Conservation (phyloP, 2,888 invertebrate species). For the Dryomyza anilis region DNA sequence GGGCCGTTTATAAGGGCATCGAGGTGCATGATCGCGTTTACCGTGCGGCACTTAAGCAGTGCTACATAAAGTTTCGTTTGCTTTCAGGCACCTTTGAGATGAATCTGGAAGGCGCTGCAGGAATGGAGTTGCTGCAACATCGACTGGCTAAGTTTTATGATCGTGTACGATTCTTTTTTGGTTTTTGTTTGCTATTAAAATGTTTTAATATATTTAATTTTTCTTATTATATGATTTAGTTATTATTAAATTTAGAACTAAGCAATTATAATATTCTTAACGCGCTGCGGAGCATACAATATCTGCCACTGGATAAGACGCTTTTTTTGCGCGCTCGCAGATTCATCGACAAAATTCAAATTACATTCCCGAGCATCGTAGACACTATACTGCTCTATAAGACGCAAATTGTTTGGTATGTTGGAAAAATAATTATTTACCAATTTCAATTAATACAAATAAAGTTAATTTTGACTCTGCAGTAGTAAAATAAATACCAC, state of each 20-base stretch:
- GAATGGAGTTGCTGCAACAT: slow-evolving; percentile 63
- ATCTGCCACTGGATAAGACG: slow-evolving; percentile 86
- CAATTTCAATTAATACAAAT: neutral
- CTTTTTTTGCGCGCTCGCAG: slow-evolving; percentile 89
- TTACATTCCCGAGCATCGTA: slow-evolving; percentile 76
- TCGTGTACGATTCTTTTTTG: slow-evolving; percentile 69
- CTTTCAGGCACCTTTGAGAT: slow-evolving; percentile 79
- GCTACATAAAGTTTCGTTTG: slow-evolving; percentile 84
- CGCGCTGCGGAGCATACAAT: slow-evolving; percentile 89
- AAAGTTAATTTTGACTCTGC: slow-evolving; percentile 44
- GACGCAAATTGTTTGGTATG: slow-evolving; percentile 89
- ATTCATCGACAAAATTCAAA: slow-evolving; percentile 83
- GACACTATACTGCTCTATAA: slow-evolving; percentile 89
- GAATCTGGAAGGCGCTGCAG: slow-evolving; percentile 56
- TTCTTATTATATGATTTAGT: slow-evolving; percentile 67
- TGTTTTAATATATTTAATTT: neutral
- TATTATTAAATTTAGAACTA: slow-evolving; percentile 73
- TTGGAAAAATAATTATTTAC: neutral
- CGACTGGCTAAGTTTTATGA: slow-evolving; percentile 81
- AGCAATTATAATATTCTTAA: slow-evolving; percentile 84
- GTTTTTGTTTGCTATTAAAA: neutral
- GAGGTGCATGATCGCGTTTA: slow-evolving; percentile 81
- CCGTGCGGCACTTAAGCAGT: slow-evolving; percentile 71
- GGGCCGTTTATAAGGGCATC: slow-evolving; percentile 77
- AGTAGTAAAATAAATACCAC: slow-evolving; percentile 86